These are phyloP conservation scores for Peribatodes rhomboidaria DNA, from an alignment of 2,888 invertebrate species.

Conservation along the genomic window DNA sequence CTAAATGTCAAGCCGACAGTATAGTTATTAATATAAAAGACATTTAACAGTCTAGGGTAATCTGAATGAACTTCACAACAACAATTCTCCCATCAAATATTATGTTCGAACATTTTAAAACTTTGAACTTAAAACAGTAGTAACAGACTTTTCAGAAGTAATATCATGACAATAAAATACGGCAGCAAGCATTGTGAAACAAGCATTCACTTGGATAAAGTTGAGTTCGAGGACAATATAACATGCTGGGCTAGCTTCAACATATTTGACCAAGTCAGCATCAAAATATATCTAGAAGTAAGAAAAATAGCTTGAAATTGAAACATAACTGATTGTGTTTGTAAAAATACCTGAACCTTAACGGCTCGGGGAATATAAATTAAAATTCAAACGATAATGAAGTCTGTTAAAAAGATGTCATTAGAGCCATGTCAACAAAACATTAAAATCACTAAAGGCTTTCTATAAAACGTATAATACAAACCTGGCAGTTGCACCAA, in stretches of 20 bases:
- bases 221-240: constrained; percentile 13
- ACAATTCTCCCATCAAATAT: background rate
- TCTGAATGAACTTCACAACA: no score
- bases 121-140: constrained; percentile 1
- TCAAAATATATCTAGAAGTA: background rate
- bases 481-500: constrained; percentile 8
- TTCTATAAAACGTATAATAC: background rate
- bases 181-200: constrained; percentile 32
- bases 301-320: no score
- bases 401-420: no score
- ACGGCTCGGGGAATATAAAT: no score
- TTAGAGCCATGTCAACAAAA: no score
- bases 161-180: constrained; percentile 39
- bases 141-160: constrained; percentile 10
- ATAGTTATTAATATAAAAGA: no score
- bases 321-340: no score
- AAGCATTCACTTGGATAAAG: constrained; percentile 34
- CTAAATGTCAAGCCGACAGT: no score
- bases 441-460: no score
- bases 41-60: no score
- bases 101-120: background rate
- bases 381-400: no score
- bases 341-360: no score
- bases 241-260: background rate
- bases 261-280: background rate